These are phyloP conservation scores for Dioctria linearis DNA, from an alignment of 2,888 invertebrate species.

Conservation along the genomic window DNA sequence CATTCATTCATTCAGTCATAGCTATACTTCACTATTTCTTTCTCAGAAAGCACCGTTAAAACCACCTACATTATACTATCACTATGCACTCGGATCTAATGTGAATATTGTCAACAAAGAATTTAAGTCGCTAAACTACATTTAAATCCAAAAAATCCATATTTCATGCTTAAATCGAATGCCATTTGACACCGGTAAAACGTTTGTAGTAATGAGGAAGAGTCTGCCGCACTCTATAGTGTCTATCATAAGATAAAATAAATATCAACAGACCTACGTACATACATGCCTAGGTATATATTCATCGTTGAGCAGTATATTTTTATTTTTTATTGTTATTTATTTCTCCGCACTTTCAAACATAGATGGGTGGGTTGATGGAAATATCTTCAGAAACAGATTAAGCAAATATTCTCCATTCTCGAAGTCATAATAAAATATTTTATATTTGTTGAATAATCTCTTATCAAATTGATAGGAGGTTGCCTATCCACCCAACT, in stretches of 20 bases:
- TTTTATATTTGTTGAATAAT: constrained; percentile 9
- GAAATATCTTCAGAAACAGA: constrained; percentile 13
- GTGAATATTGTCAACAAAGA: constrained; percentile 4
- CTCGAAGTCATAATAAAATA: constrained; percentile 36
- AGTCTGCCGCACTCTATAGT: background rate
- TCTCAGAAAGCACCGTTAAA: constrained; percentile 8
- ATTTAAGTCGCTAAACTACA: constrained; percentile 5
- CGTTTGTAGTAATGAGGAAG: background rate
- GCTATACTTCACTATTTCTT: constrained; percentile 10
- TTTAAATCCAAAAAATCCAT: constrained; percentile 38
- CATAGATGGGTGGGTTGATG: background rate
- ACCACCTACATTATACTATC: background rate
- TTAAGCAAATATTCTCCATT: constrained; percentile 46
- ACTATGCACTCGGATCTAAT: background rate
- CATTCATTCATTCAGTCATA: constrained; percentile 8
- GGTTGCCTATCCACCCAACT: too few species aligned
- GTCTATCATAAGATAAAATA: background rate
- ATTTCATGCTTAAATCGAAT: constrained; percentile 51
- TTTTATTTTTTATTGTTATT: too few species aligned
- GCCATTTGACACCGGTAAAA: constrained; percentile 40
- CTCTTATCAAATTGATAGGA: constrained; percentile 9
- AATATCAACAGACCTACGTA: too few species aligned
- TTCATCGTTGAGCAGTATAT: too few species aligned
- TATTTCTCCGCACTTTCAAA: too few species aligned
- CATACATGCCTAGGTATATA: too few species aligned